Base-by-base conservation (phyloP, 2,888 invertebrate genomes). In the Calliopum simillimum region DNA sequence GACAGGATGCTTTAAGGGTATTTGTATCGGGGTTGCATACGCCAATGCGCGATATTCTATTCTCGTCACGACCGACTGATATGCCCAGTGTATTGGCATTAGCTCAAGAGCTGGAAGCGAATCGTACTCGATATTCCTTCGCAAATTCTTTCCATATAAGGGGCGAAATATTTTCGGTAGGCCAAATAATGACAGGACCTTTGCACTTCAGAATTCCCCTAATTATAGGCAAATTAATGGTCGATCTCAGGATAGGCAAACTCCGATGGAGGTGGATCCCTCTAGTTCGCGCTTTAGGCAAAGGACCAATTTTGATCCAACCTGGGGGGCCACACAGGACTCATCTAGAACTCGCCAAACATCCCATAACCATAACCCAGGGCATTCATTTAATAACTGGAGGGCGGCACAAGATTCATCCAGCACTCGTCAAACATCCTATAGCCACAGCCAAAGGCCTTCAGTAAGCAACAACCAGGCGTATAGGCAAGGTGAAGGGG, bases 11-110 rank as follows among this genome's bases (percentile, higher is more conserved):
- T 16, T 68, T 61, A 5, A 67, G 71, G 6, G 64, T 66, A 11
- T 73, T 71, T 58, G 69, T 73, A 44, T 68, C 73, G 13, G 72
- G 71, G 0, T n/a, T 74, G 16, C 55, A 19, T 14, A 70, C 66
- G 14, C 72, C 72, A 1, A 69, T 72, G 21, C 25, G 23, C 4
- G 68, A 70, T n/a, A 73, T 70, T 11, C 12, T 73, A 19, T 75
- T 75, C 46, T 72, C 71, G 0, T 70, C 68, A 13, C 61, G 55
- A 33, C 74, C 70, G 2, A 12, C 59, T 11, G 70, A 74, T 23
- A 66, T 70, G 69, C 63, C 73, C 43, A n/a, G 25, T 12, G 70
- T 71, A 33, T 63, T 74, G 3, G 70, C 61, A 13, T 51, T 70
- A 19, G 69, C 69, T 12, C 63, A 69, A 51, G 63, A 25, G 25